Conservation (phyloP, 1,140 invertebrate genomes). For the Schlechtendalia chinensis region DNA sequence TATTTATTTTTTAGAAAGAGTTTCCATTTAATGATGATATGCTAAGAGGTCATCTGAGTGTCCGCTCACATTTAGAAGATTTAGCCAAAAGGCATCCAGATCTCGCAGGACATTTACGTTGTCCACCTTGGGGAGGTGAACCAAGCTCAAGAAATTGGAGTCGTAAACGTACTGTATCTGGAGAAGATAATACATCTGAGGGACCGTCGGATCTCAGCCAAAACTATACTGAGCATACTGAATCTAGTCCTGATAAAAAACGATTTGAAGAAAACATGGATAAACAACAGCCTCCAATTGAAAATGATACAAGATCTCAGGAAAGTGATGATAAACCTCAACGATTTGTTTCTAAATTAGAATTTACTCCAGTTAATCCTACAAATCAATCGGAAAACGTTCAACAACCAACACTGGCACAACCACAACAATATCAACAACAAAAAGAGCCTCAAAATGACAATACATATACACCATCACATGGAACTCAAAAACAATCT, state of each 20-base stretch:
- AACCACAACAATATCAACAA: constrained; percentile 55
- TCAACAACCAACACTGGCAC: constrained; percentile 52
- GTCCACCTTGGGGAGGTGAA: constrained; percentile 41
- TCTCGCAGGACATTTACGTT: constrained; percentile 61
- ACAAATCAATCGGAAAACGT: constrained; percentile 10
- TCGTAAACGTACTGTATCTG: constrained; percentile 25
- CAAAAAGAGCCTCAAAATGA: constrained; percentile 51
- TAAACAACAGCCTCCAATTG: constrained; percentile 60
- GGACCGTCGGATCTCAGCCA: constrained; percentile 18
- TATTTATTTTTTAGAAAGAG: constrained; percentile 60
- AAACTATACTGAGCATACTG: constrained; percentile 45
- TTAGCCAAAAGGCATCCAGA: constrained; percentile 64
- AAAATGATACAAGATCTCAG: constrained; percentile 67
- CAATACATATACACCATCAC: constrained; percentile 53
- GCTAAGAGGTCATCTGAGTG: constrained; percentile 40
- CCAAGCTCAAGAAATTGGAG: constrained; percentile 54
- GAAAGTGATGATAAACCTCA: constrained; percentile 55
- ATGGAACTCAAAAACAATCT: constrained; percentile 53
- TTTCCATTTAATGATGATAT: constrained; percentile 68
- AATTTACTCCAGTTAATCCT: constrained; percentile 56
- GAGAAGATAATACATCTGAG: constrained; percentile 37
- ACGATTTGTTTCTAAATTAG: constrained; percentile 61
- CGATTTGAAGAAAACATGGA: constrained; percentile 41
- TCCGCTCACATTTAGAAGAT: constrained; percentile 61
- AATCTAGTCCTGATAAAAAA: constrained; percentile 51